phyloP scores from a whole-genome alignment of 2,888 invertebrate species.

The Microplitis deprimator region DNA sequence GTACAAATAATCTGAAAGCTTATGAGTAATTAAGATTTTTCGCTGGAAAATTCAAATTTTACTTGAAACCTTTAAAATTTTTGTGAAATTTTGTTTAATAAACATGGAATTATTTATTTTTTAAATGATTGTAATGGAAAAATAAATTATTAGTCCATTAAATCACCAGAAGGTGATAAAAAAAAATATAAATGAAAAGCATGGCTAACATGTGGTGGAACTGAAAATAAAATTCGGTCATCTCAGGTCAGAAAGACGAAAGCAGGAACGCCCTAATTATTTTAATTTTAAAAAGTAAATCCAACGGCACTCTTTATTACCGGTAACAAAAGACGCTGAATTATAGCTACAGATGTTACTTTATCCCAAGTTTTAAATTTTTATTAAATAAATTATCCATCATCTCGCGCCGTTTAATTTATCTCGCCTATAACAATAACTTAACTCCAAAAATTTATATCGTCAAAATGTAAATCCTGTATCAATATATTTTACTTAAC shows the following conservation, averaged over 20 bases:
- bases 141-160: neutral
- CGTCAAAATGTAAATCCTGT: neutral
- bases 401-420: neutral
- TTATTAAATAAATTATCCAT: neutral
- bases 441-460: neutral
- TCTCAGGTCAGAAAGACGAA: neutral
- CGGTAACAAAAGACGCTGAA: neutral
- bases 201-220: neutral
- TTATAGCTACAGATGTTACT: slow-evolving; percentile 1
- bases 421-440: slow-evolving; percentile 8
- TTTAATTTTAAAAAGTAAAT: neutral
- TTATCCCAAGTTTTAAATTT: neutral
- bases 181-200: neutral
- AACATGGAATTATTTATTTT: no score
- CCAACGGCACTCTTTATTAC: neutral
- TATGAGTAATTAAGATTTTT: no score
- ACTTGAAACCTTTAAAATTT: no score
- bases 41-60: no score
- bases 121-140: neutral
- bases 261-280: neutral
- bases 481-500: neutral
- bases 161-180: neutral
- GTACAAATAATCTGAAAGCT: no score
- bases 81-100: no score
- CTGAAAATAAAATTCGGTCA: neutral